Conservation (phyloP, 2,113 vertebrate genomes). For the Phocoena sinus region DNA sequence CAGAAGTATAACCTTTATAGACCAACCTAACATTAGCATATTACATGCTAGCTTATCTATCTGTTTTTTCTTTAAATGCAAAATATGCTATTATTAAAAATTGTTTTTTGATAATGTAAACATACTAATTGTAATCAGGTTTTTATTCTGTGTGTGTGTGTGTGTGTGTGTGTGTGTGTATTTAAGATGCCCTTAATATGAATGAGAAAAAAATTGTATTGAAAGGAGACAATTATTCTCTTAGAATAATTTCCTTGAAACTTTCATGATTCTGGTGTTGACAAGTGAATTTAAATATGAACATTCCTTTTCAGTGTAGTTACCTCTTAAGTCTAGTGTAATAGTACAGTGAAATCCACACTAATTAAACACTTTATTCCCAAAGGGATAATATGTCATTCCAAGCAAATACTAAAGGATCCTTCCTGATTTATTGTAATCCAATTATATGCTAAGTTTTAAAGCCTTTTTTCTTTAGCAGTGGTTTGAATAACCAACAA, state of each 20-base stretch:
- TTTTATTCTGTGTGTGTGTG: not conserved
- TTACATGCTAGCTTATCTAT: not conserved
- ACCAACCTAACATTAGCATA: not conserved
- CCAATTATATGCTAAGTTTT: not conserved
- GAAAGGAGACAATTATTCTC: not conserved
- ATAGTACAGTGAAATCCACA: not conserved
- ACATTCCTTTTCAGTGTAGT: not conserved
- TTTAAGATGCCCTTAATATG: not conserved
- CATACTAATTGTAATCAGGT: not conserved
- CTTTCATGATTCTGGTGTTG: not conserved
- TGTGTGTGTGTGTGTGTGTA: not conserved
- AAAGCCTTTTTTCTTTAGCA: not conserved
- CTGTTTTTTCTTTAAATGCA: constrained; percentile 1
- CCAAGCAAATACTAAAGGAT: not conserved
- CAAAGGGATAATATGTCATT: not conserved
- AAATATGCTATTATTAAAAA: not conserved
- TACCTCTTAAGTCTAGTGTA: not conserved
- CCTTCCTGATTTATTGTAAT: not conserved
- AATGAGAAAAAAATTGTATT: not conserved
- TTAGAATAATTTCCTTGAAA: not conserved
- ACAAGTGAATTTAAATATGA: constrained; percentile 27
- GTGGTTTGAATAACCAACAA: not conserved
- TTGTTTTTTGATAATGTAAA: not conserved
- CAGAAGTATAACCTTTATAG: constrained; percentile 38
- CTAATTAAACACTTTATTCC: not conserved